Base-by-base conservation (phyloP, 2,888 invertebrate genomes). In the Adineta ricciae region DNA sequence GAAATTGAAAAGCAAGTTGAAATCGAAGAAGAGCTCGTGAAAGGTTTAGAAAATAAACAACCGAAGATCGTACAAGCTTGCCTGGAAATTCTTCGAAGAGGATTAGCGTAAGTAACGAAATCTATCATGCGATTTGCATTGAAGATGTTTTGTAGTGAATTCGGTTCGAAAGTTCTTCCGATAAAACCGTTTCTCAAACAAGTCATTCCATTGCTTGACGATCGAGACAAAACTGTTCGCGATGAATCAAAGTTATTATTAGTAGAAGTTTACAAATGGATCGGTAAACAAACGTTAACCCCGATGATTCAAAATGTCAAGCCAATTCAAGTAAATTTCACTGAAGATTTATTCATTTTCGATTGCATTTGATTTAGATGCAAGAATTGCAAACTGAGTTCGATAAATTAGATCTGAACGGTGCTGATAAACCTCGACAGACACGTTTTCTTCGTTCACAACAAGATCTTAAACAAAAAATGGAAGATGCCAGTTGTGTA, bases 1-100 rank as follows among this genome's bases (percentile, higher is more conserved):
- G 97, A 98, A 92, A 95, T 97, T 88, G 97, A 98, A 89, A 97
- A 96, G 89, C 94, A 95, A 86, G 97, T 97, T 87, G 91, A 93
- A 21, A 83, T 87, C 27, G 83, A 89, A 88, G 97, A 97, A 87
- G 97, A 96, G 90, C 92, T 98, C 2, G 91, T 96, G 32, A 96
- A 96, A 91, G 97, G 97, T 56, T 94, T 96, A 91, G 95, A 95
- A 82, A 95, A 95, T 88, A 98, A 98, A 90, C 96, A 96, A 91
- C 97, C 98, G 0, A 98, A 97, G 92, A 95, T 96, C 86, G 95
- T 96, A 0, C 92, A 94, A 0, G 96, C 94, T 0, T 96, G 95
- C 89, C 92, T 95, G 3, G 92, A 93, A 11, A 93, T 94, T 0
- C 91, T 94, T 14, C 94, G 94, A 41, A 92, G 93, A 78, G 94